Conservation (phyloP, 2,113 vertebrate species). For the Leptobrachium ailaonicum region DNA sequence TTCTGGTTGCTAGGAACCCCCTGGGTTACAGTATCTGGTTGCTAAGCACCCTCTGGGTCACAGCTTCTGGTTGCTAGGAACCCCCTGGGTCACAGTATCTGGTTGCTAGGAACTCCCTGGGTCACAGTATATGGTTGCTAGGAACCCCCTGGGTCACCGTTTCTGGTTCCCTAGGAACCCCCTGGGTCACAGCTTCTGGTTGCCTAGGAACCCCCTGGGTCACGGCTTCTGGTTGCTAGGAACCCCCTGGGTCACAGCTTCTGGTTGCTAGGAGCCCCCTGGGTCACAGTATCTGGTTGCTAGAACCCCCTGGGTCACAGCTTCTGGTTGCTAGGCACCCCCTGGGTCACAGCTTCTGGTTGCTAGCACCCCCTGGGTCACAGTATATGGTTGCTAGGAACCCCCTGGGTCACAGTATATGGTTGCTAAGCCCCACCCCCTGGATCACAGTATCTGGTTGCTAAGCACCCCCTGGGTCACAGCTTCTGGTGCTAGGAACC, state of each 20-base stretch:
- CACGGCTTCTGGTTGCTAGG: slow-evolving; percentile 1
- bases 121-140: no score
- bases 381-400: background rate
- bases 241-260: background rate
- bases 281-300: background rate
- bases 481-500: no score
- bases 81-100: background rate
- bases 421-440: background rate
- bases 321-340: slow-evolving; percentile 32
- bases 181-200: background rate
- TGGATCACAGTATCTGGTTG: background rate
- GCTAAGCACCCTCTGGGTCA: accelerated
- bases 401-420: no score
- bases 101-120: background rate
- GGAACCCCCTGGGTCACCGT: no score
- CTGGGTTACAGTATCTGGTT: background rate
- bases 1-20: background rate
- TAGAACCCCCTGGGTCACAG: no score
- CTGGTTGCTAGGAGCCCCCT: background rate
- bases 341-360: background rate
- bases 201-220: slow-evolving; percentile 22
- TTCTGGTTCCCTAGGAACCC: background rate
- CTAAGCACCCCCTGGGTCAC: background rate
- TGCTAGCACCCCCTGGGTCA: background rate
- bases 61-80: background rate